Evolutionary conservation across 2,113 vertebrate genomes (phyloP).

Genomic region (Eudyptes chrysolophus): DNA sequence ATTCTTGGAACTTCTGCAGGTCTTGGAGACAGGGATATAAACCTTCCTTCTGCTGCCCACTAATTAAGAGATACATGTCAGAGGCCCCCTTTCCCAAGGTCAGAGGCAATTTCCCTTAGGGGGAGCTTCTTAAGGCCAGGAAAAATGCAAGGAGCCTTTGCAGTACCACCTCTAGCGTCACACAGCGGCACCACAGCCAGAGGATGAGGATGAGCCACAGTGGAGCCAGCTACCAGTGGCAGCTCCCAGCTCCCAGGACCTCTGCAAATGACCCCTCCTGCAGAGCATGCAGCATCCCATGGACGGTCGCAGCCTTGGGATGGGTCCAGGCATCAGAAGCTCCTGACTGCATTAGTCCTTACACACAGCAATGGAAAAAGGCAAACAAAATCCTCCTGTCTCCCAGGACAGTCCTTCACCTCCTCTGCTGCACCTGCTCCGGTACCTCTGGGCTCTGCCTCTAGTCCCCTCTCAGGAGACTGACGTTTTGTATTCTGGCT

Average conservation of each 20-base stretch:
- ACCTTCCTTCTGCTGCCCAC: background rate
- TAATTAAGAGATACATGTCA: background rate
- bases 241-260: background rate
- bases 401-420: background rate
- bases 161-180: background rate
- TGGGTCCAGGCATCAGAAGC: background rate
- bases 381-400: background rate
- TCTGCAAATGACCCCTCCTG: background rate
- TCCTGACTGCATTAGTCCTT: background rate
- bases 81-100: background rate
- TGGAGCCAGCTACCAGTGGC: background rate
- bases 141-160: background rate
- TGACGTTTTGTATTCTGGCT: background rate
- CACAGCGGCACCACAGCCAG: accelerated
- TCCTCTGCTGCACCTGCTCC: background rate
- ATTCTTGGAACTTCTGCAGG: background rate
- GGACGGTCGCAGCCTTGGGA: background rate
- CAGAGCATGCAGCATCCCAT: accelerated
- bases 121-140: background rate
- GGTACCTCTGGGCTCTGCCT: background rate
- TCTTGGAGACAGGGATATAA: background rate
- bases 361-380: background rate
- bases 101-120: background rate
- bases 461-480: background rate
- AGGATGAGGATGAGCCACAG: background rate